phyloP scores from a whole-genome alignment of 2,113 vertebrate genomes.

The Psittacula cyanocephala region DNA sequence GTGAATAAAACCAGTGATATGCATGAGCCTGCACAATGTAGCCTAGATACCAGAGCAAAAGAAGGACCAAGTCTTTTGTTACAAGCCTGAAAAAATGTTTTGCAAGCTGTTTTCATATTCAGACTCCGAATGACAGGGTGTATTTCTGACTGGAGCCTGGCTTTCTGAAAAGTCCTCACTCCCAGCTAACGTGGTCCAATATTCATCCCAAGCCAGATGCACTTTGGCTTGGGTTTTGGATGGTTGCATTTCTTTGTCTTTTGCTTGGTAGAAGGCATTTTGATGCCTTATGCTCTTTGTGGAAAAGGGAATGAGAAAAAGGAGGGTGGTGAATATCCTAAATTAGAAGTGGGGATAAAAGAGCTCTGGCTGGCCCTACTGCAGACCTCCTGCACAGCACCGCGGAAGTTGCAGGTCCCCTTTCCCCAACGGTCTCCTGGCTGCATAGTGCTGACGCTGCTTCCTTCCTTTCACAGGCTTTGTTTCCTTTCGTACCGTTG shows the following conservation, averaged over 20 bases:
- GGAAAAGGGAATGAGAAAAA: background rate
- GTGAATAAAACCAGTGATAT: constrained; percentile 63
- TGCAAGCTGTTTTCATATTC: constrained; percentile 64
- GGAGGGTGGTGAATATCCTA: background rate
- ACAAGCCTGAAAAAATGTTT: constrained; percentile 57
- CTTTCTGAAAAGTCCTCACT: constrained; percentile 45
- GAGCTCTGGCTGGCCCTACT: background rate
- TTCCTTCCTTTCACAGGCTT: background rate
- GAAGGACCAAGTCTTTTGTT: constrained; percentile 60
- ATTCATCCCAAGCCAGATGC: constrained; percentile 54
- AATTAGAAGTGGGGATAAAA: background rate
- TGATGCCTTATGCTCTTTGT: constrained; percentile 1
- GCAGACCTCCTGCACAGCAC: background rate
- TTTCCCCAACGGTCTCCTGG: background rate
- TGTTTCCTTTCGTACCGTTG: background rate
- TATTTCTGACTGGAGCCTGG: constrained; percentile 19
- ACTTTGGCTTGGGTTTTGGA: constrained; percentile 24
- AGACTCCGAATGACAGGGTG: constrained; percentile 32
- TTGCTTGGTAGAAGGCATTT: constrained; percentile 41
- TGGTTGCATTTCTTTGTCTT: constrained; percentile 57
- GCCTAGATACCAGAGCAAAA: constrained; percentile 66
- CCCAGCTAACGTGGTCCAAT: background rate
- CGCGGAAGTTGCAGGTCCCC: background rate
- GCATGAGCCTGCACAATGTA: constrained; percentile 59
- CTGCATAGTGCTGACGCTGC: background rate